These are phyloP conservation scores for Macrosteles quadrilineatus DNA, from an alignment of 1,140 invertebrate genomes.

Conservation along the genomic window DNA sequence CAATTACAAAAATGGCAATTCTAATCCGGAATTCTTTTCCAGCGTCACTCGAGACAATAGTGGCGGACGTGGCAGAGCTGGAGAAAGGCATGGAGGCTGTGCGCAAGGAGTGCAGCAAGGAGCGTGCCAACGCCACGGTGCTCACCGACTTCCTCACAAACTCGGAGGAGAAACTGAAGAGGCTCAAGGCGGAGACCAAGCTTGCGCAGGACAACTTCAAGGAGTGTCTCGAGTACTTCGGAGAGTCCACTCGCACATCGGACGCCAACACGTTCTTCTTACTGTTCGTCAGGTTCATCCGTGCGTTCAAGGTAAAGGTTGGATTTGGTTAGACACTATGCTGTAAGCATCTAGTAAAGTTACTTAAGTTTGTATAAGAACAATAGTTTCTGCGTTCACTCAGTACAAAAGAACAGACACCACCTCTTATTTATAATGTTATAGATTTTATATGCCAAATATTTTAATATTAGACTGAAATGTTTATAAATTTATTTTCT, in stretches of 20 bases:
- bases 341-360: too few species aligned
- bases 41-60: slow-evolving; percentile 95
- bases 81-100: slow-evolving; percentile 96
- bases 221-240: slow-evolving; percentile 94
- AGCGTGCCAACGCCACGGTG: slow-evolving; percentile 57
- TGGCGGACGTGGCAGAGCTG: slow-evolving; percentile 87
- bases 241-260: slow-evolving; percentile 76
- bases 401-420: too few species aligned
- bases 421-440: too few species aligned
- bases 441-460: too few species aligned
- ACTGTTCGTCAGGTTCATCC: slow-evolving; percentile 87
- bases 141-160: slow-evolving; percentile 86
- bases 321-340: too few species aligned
- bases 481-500: too few species aligned
- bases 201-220: slow-evolving; percentile 85
- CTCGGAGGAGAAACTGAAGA: slow-evolving; percentile 84
- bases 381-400: too few species aligned
- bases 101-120: slow-evolving; percentile 76
- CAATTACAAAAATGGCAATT: too few species aligned
- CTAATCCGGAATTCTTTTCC: slow-evolving; percentile 43
- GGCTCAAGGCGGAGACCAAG: slow-evolving; percentile 77
- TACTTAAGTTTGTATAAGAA: too few species aligned
- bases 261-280: slow-evolving; percentile 95
- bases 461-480: too few species aligned
- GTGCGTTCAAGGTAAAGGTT: slow-evolving; percentile 78